Base-by-base conservation (phyloP, 2,888 invertebrate genomes). In the Rhagonycha fulva region DNA sequence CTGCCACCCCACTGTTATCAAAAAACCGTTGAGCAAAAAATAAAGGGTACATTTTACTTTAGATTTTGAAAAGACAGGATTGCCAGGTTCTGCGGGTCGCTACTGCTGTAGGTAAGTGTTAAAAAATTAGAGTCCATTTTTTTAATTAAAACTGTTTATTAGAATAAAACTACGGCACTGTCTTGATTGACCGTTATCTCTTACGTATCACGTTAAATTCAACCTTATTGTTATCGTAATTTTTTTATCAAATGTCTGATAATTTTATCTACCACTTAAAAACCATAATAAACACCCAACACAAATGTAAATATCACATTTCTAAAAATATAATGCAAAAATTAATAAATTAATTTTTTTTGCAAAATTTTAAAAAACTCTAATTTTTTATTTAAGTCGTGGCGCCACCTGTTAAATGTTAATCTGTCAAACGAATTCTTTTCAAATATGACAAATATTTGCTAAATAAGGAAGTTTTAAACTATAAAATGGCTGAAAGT, bases 401-500 rank as follows among this genome's bases (percentile, higher is more conserved):
- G 68, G 67, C 68, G 72, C 32, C 28, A 14, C 14, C 61, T 69
- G 14, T 19, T 23, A 28, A 70, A 32, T 30, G 19, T 26, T 19
- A 66, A 72, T 30, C 63, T 71, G 74, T 70, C 68, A 75, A 72
- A 68, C 24, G 73, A 62, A 74, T 71, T 70, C 71, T 69, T 74
- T 78, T 74, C 68, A 78, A 76, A 76, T 74, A 66, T 78, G 79
- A 75, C 75, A 75, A 78, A 78, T 60, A 77, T 79, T 78, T 81
- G 78, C 80, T 78, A 84, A 83, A 83, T 83, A 83, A 81, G 82
- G 82, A 83, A 82, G 82, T 83, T 84, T 83, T 79, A 81, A 83
- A 81, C 78, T 68, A 80, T 82, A 86, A 85, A 82, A 88, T 88
- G 88, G 88, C 88, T 82, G 88, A 88, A 84, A 82, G 85, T 84